Evolutionary conservation across 2,113 vertebrate species (phyloP).

Genomic region (Urocolius indicus): DNA sequence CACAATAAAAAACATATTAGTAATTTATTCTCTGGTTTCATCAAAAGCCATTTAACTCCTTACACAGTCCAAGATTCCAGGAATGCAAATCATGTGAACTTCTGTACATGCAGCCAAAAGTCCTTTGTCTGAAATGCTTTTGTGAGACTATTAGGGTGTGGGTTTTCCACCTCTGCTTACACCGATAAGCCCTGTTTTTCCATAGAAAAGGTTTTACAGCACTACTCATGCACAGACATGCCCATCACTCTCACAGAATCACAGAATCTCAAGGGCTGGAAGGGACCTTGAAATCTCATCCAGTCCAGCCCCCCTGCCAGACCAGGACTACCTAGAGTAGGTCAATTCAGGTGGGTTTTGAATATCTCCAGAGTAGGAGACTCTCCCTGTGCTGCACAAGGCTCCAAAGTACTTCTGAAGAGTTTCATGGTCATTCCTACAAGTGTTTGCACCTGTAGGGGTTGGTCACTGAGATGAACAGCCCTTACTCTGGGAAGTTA

Average conservation of each 20-base stretch:
- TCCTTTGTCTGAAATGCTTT: background rate
- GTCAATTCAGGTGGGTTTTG: too few relatives aligned
- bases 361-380: too few relatives aligned
- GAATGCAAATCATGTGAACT: background rate
- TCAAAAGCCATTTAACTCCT: background rate
- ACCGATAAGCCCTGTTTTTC: background rate
- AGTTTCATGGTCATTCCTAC: background rate
- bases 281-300: too few relatives aligned
- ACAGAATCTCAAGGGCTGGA: too few relatives aligned
- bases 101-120: background rate
- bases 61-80: background rate
- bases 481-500: background rate
- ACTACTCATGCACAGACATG: fast-evolving
- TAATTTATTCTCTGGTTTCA: background rate
- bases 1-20: background rate
- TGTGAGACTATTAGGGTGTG: background rate
- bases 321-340: too few relatives aligned
- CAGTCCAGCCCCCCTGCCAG: too few relatives aligned
- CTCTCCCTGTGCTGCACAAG: background rate
- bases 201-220: background rate
- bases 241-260: background rate
- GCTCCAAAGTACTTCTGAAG: background rate
- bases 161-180: background rate
- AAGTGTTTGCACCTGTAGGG: background rate
- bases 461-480: background rate